phyloP scores from a whole-genome alignment of 1,140 invertebrate species.

The Akabosia matsudoensis region DNA sequence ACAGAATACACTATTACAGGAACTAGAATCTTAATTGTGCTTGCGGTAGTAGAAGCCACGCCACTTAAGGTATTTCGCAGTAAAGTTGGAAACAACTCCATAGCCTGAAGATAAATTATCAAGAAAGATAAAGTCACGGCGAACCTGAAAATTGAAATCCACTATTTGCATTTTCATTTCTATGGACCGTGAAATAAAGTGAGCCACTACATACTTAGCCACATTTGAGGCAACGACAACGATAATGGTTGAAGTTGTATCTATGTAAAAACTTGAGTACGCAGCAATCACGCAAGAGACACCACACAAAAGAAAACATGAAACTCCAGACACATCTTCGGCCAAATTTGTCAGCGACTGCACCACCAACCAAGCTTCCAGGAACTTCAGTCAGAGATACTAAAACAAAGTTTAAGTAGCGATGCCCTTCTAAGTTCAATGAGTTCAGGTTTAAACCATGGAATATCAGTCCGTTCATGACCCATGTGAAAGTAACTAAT shows the following conservation, averaged over 20 bases:
- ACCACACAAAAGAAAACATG: constrained; percentile 27
- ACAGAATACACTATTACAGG: constrained; percentile 58
- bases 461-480: neutral
- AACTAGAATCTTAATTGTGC: constrained; percentile 54
- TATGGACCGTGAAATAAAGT: constrained; percentile 54
- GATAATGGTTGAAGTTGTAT: neutral
- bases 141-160: constrained; percentile 51
- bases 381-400: constrained; percentile 20
- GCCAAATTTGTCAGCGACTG: constrained; percentile 33
- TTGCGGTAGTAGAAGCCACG: constrained; percentile 62
- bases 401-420: constrained; percentile 14
- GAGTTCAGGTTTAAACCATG: neutral
- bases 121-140: neutral
- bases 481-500: neutral
- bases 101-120: constrained; percentile 53
- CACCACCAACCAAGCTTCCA: constrained; percentile 27
- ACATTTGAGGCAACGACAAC: neutral
- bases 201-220: constrained; percentile 47
- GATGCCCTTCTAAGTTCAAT: neutral
- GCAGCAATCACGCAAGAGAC: neutral
- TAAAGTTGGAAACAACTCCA: constrained; percentile 67
- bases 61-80: constrained; percentile 64
- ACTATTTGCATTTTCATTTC: constrained; percentile 55
- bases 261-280: neutral
- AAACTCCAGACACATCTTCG: constrained; percentile 40